Percentiles rank a stretch among this genome's conserved stretches.
These are phyloP conservation scores for Andrena bicolor DNA, from an alignment of 2,888 invertebrate species.

Conservation along the genomic window DNA sequence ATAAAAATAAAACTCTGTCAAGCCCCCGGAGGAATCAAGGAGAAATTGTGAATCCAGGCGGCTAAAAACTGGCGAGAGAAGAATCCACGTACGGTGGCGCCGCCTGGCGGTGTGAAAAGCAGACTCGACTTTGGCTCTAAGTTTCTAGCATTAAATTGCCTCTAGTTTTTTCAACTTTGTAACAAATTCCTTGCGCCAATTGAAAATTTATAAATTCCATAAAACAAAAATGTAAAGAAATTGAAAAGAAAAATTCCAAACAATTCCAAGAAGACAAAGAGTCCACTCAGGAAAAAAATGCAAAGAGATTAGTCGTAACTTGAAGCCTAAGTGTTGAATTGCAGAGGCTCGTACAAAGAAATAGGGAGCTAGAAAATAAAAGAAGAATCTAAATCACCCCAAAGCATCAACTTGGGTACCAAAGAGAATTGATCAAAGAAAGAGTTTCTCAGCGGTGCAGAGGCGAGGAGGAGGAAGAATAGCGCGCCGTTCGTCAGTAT, in stretches of 20 bases:
- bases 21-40: neutral
- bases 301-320: neutral
- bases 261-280: neutral
- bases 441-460: neutral
- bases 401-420: no score
- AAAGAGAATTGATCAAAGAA: neutral
- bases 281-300: neutral
- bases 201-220: neutral
- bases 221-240: neutral
- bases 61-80: no score
- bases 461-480: neutral
- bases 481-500: constrained; percentile 7
- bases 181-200: neutral
- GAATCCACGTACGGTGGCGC: no score
- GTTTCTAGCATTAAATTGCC: neutral
- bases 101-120: neutral
- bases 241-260: neutral
- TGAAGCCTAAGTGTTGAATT: no score
- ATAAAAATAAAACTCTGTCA: constrained; percentile 13
- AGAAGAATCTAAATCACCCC: neutral
- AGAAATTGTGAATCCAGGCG: neutral
- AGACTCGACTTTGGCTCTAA: neutral
- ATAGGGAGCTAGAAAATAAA: neutral
- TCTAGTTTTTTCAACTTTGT: neutral
- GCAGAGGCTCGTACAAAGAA: no score